A percentile compares a stretch with the other conserved stretches of the same genome.
phyloP scores from a whole-genome alignment of 1,140 invertebrate species.

The Alviniconcha marisindica region DNA sequence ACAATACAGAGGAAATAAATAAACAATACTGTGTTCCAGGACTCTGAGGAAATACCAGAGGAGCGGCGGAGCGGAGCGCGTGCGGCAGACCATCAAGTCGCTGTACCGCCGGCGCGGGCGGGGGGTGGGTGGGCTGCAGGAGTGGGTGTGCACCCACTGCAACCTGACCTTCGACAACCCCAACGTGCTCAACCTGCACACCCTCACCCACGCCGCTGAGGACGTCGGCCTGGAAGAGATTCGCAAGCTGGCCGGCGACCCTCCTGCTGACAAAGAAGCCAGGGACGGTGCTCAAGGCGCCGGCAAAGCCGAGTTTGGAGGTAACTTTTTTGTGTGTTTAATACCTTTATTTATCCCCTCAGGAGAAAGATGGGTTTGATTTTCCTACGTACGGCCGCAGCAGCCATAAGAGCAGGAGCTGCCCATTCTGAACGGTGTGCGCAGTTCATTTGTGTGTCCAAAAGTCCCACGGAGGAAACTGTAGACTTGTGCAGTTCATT shows the following conservation, averaged over 20 bases:
- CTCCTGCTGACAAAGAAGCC: not conserved
- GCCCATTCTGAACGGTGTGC: too few species aligned
- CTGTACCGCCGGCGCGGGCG: conserved; percentile 70
- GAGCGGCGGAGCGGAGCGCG: conserved; percentile 59
- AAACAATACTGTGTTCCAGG: conserved; percentile 45
- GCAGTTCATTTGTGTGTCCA: too few species aligned
- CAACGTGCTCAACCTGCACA: conserved; percentile 79
- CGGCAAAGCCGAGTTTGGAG: not conserved
- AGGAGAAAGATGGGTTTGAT: too few species aligned
- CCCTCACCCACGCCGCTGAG: conserved; percentile 78
- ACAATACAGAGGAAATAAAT: too few species aligned
- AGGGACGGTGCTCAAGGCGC: conserved; percentile 14
- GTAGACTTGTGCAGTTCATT: too few species aligned
- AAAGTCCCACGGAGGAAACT: too few species aligned
- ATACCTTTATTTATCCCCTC: too few species aligned
- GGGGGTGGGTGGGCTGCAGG: conserved; percentile 69
- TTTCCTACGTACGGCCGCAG: too few species aligned
- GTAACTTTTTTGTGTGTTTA: too few species aligned
- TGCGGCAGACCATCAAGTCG: conserved; percentile 67
- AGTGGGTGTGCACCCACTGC: conserved; percentile 80
- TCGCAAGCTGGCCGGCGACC: conserved; percentile 49
- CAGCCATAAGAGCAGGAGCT: too few species aligned
- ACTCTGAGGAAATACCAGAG: conserved; percentile 71
- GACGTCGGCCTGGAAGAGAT: conserved; percentile 68
- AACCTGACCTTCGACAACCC: conserved; percentile 79